A percentile compares a stretch with the other conserved stretches of the same genome.
These are phyloP conservation scores for honey bee (Apis mellifera) DNA, from an alignment of 1,140 invertebrate genomes.

Conservation along the genomic window Amel_HAv3.1 CM009936.2:15564501-15565000, in stretches of 20 bases:
- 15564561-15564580: constrained; percentile 55
- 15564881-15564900: background rate
- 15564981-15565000: no score
- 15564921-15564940: no score
- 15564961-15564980: no score
- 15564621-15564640: constrained; percentile 10
- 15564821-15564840: background rate
- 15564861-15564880: background rate
- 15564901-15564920: background rate
- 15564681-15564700: constrained; percentile 42
- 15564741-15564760: constrained; percentile 52
- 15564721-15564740: constrained; percentile 66
- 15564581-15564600: constrained; percentile 32
- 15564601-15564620: constrained; percentile 51
- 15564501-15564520: constrained; percentile 77
- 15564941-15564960: background rate
- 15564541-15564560: constrained; percentile 60
- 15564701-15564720: constrained; percentile 74
- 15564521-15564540: constrained; percentile 58
- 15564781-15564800: constrained; percentile 29
- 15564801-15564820: constrained; percentile 5
- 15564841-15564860: background rate
- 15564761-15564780: constrained; percentile 49
- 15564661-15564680: constrained; percentile 38
- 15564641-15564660: constrained; percentile 42